Evolutionary conservation across 2,113 vertebrate genomes (phyloP).

Genomic region (Empidonax alnorum): DNA sequence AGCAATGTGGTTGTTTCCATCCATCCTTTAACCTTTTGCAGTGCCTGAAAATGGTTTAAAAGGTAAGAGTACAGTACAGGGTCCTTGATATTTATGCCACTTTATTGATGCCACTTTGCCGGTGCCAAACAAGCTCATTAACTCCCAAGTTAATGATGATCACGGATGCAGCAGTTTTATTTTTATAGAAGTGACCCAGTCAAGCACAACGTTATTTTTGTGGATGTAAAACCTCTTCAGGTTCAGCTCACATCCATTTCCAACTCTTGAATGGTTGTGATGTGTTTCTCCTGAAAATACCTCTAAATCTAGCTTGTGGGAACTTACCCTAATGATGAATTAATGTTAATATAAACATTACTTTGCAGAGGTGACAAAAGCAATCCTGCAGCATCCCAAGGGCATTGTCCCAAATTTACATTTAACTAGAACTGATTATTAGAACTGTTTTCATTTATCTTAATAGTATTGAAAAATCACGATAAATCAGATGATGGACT

Average conservation of each 20-base stretch:
- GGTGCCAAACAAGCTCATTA: not conserved
- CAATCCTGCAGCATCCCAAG: not conserved
- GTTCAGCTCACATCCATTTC: not conserved
- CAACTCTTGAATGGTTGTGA: not conserved
- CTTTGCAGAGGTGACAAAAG: conserved; percentile 10
- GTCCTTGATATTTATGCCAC: not conserved
- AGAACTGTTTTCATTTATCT: not conserved
- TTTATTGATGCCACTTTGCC: not conserved
- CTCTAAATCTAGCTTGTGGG: not conserved
- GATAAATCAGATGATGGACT: not conserved
- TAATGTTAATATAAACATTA: not conserved
- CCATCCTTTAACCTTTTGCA: not conserved
- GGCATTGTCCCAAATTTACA: not conserved
- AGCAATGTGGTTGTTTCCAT: not conserved
- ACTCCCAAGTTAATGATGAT: conserved; percentile 11
- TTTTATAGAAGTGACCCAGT: not conserved
- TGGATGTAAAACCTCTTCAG: not conserved
- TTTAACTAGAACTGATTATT: not conserved
- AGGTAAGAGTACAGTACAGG: not conserved
- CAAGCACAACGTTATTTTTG: conserved; percentile 14
- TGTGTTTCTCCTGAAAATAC: not conserved
- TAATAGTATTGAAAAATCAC: not conserved
- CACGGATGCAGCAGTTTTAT: not conserved
- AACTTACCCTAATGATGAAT: not conserved
- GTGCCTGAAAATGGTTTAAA: not conserved